These are phyloP conservation scores for Paragorgia papillata DNA, from an alignment of 92 coral and sea anemone genomes.

Conservation along the genomic window DNA sequence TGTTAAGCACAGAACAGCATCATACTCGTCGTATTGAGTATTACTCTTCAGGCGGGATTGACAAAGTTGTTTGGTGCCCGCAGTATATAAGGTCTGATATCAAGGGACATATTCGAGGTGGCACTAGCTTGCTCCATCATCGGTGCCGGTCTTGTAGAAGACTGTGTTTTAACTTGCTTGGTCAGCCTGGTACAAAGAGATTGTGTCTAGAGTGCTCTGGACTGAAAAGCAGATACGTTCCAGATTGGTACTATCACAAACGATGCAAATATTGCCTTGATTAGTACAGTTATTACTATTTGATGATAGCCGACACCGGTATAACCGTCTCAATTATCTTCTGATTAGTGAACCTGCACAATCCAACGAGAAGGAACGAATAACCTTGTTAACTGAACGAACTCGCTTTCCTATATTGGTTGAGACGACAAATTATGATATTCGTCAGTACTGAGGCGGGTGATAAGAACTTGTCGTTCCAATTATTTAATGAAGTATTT, in stretches of 20 bases:
- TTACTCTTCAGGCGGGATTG: slow-evolving; percentile 37
- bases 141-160: slow-evolving; percentile 44
- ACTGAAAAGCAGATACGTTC: slow-evolving; percentile 44
- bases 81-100: slow-evolving; percentile 49
- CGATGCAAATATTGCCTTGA: slow-evolving; percentile 49
- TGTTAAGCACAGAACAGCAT: slow-evolving; percentile 40
- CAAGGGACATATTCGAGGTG: slow-evolving; percentile 49
- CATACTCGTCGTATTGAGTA: slow-evolving; percentile 25
- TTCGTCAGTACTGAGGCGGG: no score
- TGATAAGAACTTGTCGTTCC: no score
- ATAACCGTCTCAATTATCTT: no score
- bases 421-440: no score
- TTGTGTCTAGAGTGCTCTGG: slow-evolving; percentile 54
- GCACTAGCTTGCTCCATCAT: slow-evolving; percentile 53
- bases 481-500: no score
- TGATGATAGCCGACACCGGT: no score
- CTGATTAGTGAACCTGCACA: no score
- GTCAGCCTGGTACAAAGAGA: slow-evolving; percentile 53
- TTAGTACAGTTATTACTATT: not conserved
- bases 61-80: slow-evolving; percentile 57
- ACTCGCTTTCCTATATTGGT: no score
- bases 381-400: no score
- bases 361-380: no score
- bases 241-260: slow-evolving; percentile 56
- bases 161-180: slow-evolving; percentile 55